phyloP scores from a whole-genome alignment of 2,888 invertebrate genomes.

The Tinea pellionella region DNA sequence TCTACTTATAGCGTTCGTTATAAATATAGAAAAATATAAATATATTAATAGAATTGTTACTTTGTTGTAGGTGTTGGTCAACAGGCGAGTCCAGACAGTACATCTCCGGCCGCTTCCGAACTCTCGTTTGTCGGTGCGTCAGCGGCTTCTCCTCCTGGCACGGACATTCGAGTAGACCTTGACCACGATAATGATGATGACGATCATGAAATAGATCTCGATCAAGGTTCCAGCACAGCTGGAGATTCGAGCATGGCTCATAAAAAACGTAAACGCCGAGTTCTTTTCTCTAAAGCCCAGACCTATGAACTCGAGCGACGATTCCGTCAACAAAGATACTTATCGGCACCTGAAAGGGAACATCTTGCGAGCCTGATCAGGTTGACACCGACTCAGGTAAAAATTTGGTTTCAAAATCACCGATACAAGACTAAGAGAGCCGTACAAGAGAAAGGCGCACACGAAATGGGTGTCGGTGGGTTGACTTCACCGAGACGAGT shows the following conservation, averaged over 20 bases:
- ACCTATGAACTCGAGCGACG: slow-evolving; percentile 95
- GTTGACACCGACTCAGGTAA: slow-evolving; percentile 96
- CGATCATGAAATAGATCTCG: slow-evolving; percentile 68
- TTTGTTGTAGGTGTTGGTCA: slow-evolving; percentile 70
- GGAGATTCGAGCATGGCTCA: slow-evolving; percentile 66
- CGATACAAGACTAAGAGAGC: slow-evolving; percentile 99
- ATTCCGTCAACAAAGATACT: slow-evolving; percentile 95
- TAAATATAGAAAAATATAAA: no score
- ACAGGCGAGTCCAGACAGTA: slow-evolving; percentile 86
- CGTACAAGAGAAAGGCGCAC: slow-evolving; percentile 89
- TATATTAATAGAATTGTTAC: background rate
- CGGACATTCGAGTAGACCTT: slow-evolving; percentile 40
- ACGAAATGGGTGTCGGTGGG: slow-evolving; percentile 74
- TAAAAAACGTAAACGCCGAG: slow-evolving; percentile 94
- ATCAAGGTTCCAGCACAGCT: slow-evolving; percentile 40
- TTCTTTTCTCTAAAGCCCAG: slow-evolving; percentile 97
- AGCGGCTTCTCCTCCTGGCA: slow-evolving; percentile 44
- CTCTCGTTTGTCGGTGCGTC: slow-evolving; percentile 68
- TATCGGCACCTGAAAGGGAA: slow-evolving; percentile 97
- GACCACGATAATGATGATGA: slow-evolving; percentile 69
- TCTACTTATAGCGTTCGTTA: background rate
- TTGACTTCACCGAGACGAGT: slow-evolving; percentile 89
- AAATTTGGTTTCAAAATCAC: slow-evolving; percentile 99
- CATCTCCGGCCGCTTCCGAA: slow-evolving; percentile 88
- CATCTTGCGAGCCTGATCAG: slow-evolving; percentile 95